Evolutionary conservation across 2,797 vertebrate genomes (phyloP), one percentile per base, ranked within the genome.

Genomic region (Acanthurus leucopareius): DNA sequence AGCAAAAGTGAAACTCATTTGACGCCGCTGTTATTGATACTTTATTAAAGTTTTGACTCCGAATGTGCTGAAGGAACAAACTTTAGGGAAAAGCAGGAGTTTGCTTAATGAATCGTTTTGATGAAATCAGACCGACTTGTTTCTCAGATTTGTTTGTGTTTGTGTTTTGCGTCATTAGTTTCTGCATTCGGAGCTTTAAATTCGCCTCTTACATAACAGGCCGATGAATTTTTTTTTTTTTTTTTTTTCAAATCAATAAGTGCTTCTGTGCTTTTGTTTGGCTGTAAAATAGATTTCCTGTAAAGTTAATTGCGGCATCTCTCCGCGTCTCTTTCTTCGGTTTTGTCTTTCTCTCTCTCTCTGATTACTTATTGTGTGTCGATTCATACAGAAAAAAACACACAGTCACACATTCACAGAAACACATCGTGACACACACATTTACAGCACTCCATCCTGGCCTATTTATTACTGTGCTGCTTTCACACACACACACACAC

Each of bases 361-460:
- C 52, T 87, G 83, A 86, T 76, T 80, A 60, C 59, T 56, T 69
- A 64, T 85, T 86, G 80, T 88, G 73, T 63, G 35, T 77, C n/a
- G n/a, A 53, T 77, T 74, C 69, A 73, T 20, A 61, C 45, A 49
- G 16, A 32, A 20, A 75, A 10, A 66, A n/a, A 78, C 32, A 69
- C 64, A 47, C 71, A 35, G 19, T 13, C 47, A 47, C 11, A 42
- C 20, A 74, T 9, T n/a, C 19, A 51, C 48, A n/a, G 58, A 47
- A 19, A 78, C 38, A 53, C 35, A 60, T 17, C 7, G 10, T 6
- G n/a, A 25, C 44, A 56, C 49, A 61, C 60, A 67, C 65, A 75
- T 47, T 76, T 28, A 53, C 64, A 61, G 65, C 64, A 8, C 70
- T 65, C 20, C 70, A 69, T 75, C 63, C 38, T 58, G 70, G 59